Base-by-base conservation (phyloP, 2,797 vertebrate species). In the Limnodromus scolopaceus region DNA sequence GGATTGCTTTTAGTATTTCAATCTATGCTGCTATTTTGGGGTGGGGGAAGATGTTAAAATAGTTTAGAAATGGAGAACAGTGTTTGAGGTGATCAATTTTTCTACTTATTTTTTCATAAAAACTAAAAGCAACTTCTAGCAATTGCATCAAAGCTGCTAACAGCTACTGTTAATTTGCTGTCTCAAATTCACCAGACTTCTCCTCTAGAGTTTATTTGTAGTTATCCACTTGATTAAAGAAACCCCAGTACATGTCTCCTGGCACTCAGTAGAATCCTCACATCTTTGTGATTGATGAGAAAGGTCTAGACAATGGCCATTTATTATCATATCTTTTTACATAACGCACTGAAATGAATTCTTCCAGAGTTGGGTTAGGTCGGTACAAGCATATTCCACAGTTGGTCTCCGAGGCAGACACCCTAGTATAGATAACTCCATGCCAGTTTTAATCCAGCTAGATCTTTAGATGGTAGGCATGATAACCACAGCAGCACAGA, bases 161-260 rank as follows among this genome's bases (percentile, higher is more conserved):
- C 22, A 75, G 16, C 30, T 36, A 24, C 13, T 51, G 64, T 36
- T 92, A 89, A 64, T 91, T 88, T 93, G 91, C 48, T 81, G 20
- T 75, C 79, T 96, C 61, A 88, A 48, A 86, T 78, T 51, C 76
- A 78, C 8, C 12, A 51, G 79, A 84, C 18, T 96, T 96, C 74
- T 64, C 13, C 68, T 72, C 25, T 55, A 68, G 85, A 86, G 30
- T 86, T 94, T 75, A 88, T 85, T 6, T 80, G 48, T 57, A 53
- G 48, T 75, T 89, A 43, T 54, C 10, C 23, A n/a, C 16, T 81
- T 66, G 36, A 72, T 63, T 86, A 51, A 68, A 71, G 65, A 91
- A 93, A 71, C 5, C 3, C n/a, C 24, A 43, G 5, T 60, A 72
- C 1, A 0, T 23, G 20, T 53, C 38, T 83, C 28, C 16, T 4